Evolutionary conservation across 2,113 vertebrate species (phyloP).

Genomic region (Podarcis raffonei): DNA sequence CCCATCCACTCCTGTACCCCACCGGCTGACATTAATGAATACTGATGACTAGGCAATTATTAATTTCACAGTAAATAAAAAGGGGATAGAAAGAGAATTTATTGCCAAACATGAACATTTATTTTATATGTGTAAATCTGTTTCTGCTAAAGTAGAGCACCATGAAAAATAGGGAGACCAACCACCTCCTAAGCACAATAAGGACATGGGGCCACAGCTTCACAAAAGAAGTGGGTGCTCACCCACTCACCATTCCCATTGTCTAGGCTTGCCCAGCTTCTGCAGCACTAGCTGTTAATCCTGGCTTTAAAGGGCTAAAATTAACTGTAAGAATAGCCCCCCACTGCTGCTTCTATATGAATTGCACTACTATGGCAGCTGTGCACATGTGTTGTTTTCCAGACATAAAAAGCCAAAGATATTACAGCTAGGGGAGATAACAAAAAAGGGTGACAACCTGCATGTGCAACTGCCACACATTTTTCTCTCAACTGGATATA

Average conservation of each 20-base stretch:
- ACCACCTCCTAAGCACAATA: neutral
- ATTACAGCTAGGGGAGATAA: neutral
- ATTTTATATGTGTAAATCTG: neutral
- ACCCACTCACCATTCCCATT: neutral
- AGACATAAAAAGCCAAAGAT: neutral
- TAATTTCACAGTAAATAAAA: constrained; percentile 51
- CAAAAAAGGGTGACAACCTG: neutral
- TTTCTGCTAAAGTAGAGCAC: neutral
- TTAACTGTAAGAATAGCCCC: neutral
- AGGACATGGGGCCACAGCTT: neutral
- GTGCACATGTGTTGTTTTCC: neutral
- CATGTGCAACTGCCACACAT: neutral
- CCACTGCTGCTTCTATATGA: neutral
- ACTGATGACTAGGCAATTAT: constrained; percentile 36
- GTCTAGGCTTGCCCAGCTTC: neutral
- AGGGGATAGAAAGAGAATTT: neutral
- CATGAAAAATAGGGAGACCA: neutral
- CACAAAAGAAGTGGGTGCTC: neutral
- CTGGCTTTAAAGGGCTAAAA: neutral
- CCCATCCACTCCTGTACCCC: constrained; percentile 25
- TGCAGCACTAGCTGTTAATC: neutral
- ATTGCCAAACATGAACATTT: constrained; percentile 10
- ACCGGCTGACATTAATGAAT: constrained; percentile 64
- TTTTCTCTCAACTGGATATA: neutral
- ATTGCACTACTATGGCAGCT: neutral